Evolutionary conservation across 2,113 vertebrate species (phyloP).

Genomic region (Epinephelus lanceolatus): DNA sequence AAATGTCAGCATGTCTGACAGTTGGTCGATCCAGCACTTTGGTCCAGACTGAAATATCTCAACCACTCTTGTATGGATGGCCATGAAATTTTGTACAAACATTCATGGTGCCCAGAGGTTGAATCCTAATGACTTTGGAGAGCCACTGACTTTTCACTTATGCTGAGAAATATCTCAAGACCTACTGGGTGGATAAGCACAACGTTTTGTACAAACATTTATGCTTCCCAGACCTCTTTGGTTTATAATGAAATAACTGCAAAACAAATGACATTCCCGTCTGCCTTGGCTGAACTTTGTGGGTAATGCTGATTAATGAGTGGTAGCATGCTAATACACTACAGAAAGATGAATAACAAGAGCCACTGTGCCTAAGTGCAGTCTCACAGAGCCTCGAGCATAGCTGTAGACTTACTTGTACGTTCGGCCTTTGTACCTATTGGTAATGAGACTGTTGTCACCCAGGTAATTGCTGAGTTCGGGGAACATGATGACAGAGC

Average conservation of each 20-base stretch:
- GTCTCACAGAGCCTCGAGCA: neutral
- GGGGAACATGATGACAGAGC: neutral
- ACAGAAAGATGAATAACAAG: neutral
- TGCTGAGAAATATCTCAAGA: neutral
- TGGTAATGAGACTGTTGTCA: constrained; percentile 12
- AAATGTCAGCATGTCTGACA: neutral
- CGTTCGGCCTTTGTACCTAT: neutral
- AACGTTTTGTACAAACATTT: neutral
- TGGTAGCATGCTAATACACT: neutral
- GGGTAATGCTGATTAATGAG: neutral
- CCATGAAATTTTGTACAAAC: neutral
- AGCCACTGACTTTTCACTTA: neutral
- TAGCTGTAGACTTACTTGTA: neutral
- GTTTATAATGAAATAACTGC: neutral
- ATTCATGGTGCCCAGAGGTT: neutral
- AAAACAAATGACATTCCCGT: neutral
- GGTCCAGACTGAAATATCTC: constrained; percentile 2
- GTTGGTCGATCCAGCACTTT: neutral
- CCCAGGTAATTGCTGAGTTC: constrained; percentile 5
- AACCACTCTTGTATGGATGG: neutral
- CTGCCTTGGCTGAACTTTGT: neutral
- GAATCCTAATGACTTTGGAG: neutral
- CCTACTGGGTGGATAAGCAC: neutral
- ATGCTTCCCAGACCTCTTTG: neutral
- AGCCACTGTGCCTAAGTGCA: neutral